Evolutionary conservation across 2,113 vertebrate species (phyloP).

Genomic region (Dendrocopos noguchii): DNA sequence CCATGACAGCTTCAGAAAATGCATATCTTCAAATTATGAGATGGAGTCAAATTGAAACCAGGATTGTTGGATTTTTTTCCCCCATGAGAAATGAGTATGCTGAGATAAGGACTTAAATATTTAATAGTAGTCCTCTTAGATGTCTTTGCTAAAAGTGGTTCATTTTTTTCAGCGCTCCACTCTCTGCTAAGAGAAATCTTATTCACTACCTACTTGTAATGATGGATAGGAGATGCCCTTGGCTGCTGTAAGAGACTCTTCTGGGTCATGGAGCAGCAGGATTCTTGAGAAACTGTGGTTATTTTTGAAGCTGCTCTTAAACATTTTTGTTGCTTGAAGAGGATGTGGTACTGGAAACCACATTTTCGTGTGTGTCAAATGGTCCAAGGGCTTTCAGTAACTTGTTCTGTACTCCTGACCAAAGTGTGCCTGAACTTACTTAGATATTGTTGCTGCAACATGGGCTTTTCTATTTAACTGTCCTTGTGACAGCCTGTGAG

Average conservation of each 20-base stretch:
- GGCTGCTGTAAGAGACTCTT: not conserved
- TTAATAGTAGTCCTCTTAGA: not conserved
- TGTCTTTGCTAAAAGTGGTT: not conserved
- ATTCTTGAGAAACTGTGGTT: not conserved
- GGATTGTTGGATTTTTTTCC: not conserved
- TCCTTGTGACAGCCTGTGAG: not conserved
- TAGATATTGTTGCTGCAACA: rapidly evolving
- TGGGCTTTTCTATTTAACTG: not conserved
- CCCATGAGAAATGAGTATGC: not conserved
- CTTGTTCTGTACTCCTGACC: not conserved
- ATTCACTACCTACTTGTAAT: rapidly evolving
- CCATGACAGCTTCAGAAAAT: not conserved
- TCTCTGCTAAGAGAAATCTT: not conserved
- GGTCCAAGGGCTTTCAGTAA: not conserved
- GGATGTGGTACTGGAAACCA: rapidly evolving
- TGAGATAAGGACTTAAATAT: not conserved
- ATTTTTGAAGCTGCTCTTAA: not conserved
- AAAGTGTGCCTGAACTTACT: not conserved
- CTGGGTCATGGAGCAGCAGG: not conserved
- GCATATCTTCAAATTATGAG: not conserved
- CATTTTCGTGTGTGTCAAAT: rapidly evolving
- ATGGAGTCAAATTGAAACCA: not conserved
- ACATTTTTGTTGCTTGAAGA: not conserved
- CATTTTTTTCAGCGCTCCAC: not conserved
- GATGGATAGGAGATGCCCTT: not conserved